phyloP scores from a whole-genome alignment of 1,140 invertebrate species.

The Platyscapa corneri region DNA sequence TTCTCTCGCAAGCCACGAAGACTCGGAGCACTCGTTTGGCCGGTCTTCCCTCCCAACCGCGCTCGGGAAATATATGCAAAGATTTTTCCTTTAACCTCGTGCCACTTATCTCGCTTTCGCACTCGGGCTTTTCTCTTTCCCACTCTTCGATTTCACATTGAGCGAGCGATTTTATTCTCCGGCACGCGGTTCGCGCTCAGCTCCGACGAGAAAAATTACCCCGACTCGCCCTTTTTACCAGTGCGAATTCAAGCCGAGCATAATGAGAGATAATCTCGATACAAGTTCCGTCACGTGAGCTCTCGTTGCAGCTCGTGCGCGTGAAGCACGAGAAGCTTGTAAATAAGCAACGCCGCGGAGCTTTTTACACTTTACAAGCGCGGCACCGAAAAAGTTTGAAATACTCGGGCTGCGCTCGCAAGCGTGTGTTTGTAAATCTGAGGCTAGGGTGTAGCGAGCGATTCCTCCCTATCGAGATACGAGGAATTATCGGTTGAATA shows the following conservation, averaged over 20 bases:
- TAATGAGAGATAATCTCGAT: too few relatives aligned
- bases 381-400: not conserved
- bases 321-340: not conserved
- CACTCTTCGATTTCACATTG: too few relatives aligned
- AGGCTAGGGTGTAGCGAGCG: not conserved
- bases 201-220: not conserved
- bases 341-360: not conserved
- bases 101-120: constrained; percentile 7
- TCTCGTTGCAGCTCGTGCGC: not conserved
- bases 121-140: not conserved
- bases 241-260: not conserved
- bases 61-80: not conserved
- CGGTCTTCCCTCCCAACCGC: not conserved
- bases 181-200: not conserved
- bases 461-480: not conserved
- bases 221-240: not conserved
- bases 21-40: not conserved
- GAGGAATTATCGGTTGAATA: not conserved
- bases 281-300: not conserved
- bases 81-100: constrained; percentile 11
- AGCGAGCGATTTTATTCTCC: constrained; percentile 17
- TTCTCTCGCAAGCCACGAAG: constrained; percentile 10
- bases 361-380: not conserved
- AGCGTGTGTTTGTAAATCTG: not conserved
- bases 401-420: not conserved